Evolutionary conservation across 1,140 invertebrate genomes (phyloP).

Genomic region (Trinorchestia longiramus): DNA sequence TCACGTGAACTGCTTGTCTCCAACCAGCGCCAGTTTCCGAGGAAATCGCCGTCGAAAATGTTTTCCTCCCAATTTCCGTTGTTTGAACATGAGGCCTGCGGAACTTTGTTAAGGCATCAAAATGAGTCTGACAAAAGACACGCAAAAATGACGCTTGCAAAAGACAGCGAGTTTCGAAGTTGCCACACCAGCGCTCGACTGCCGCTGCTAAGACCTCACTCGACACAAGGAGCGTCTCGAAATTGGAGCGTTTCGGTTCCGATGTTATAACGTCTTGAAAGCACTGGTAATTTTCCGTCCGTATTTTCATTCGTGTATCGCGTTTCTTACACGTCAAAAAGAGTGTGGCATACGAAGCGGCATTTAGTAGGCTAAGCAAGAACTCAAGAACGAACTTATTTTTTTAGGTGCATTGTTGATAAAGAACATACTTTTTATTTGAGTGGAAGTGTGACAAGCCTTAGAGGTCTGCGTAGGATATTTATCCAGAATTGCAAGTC

Average conservation of each 20-base stretch:
- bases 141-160: constrained; percentile 42
- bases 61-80: constrained; percentile 42
- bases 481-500: too few species aligned
- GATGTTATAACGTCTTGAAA: neutral
- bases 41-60: constrained; percentile 33
- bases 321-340: neutral
- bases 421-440: too few species aligned
- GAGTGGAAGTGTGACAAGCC: too few species aligned
- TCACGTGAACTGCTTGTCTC: neutral
- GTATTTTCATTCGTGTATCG: neutral
- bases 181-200: neutral
- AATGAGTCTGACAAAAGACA: constrained; percentile 30
- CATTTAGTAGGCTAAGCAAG: too few species aligned
- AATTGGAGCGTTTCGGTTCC: neutral
- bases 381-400: too few species aligned
- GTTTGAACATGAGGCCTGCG: constrained; percentile 41
- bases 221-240: neutral
- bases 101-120: constrained; percentile 36
- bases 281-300: neutral
- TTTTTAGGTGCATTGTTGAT: too few species aligned
- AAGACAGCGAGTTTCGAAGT: neutral
- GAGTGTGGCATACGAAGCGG: too few species aligned
- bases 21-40: neutral
- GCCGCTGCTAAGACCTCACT: neutral
- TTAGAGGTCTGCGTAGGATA: too few species aligned